Conservation (phyloP, 2,797 vertebrate species). For the Brachymystax lenok region DNA sequence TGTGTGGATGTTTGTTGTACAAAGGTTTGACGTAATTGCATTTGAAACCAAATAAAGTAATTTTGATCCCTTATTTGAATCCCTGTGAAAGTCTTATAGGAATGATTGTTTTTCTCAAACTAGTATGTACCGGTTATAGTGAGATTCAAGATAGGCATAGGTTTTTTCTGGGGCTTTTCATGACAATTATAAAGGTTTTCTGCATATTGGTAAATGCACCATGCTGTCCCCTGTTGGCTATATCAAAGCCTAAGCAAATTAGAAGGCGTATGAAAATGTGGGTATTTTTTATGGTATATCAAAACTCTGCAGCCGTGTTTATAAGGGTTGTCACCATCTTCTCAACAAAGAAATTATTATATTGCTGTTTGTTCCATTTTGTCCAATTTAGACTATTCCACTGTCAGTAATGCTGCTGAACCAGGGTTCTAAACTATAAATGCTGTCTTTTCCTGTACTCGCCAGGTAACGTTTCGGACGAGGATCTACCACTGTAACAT, state of each 20-base stretch:
- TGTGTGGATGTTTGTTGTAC: constrained; percentile 5
- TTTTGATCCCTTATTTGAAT: not conserved
- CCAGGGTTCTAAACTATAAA: not conserved
- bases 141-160: not conserved
- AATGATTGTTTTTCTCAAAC: constrained; percentile 25
- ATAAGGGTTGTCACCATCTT: not conserved
- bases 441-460: not conserved
- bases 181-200: constrained; percentile 22
- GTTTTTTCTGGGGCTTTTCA: not conserved
- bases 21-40: not conserved
- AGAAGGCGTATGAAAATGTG: no score
- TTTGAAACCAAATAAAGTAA: not conserved
- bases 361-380: not conserved
- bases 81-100: not conserved
- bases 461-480: constrained; percentile 93
- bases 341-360: not conserved
- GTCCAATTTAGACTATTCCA: not conserved
- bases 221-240: constrained; percentile 61
- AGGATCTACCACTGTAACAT: constrained; percentile 99
- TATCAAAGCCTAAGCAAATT: not conserved
- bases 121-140: constrained; percentile 7
- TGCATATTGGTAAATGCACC: constrained; percentile 26
- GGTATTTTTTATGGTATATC: no score
- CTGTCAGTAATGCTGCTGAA: not conserved
- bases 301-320: not conserved